Evolutionary conservation across 2,888 invertebrate genomes (phyloP).

Genomic region (Masnerella sp.): DNA sequence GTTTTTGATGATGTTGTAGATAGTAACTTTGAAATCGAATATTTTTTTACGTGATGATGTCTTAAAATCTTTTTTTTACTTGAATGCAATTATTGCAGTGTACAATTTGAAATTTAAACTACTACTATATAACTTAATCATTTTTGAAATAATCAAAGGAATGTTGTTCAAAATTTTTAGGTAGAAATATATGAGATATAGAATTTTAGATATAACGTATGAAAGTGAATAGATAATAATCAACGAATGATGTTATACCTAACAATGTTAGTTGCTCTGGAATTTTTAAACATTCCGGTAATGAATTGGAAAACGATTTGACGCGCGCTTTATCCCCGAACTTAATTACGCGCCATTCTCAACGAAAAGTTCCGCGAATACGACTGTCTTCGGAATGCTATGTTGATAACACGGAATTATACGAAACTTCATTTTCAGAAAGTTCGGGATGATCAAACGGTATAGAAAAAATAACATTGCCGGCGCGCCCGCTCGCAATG

Average conservation of each 20-base stretch:
- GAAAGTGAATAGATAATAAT: too few species aligned
- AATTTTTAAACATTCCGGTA: constrained; percentile 14
- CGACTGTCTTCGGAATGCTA: constrained; percentile 24
- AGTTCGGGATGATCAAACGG: constrained; percentile 45
- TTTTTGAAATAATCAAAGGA: too few species aligned
- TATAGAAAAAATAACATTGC: constrained; percentile 50
- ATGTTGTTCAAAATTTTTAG: too few species aligned
- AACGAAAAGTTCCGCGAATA: constrained; percentile 27
- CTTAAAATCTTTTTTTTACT: too few species aligned
- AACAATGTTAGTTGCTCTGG: constrained; percentile 1
- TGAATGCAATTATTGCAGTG: too few species aligned
- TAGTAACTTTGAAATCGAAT: too few species aligned
- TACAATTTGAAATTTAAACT: too few species aligned
- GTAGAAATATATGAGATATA: too few species aligned
- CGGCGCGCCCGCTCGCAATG: constrained; percentile 39
- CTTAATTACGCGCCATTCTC: constrained; percentile 34
- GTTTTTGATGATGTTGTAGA: too few species aligned
- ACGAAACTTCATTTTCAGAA: constrained; percentile 43
- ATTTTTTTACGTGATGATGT: too few species aligned
- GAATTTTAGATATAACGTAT: too few species aligned
- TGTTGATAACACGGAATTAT: constrained; percentile 40
- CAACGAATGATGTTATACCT: background rate
- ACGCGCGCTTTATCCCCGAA: constrained; percentile 12
- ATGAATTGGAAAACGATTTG: constrained; percentile 37
- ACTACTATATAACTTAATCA: too few species aligned